Base-by-base conservation (phyloP, 2,113 vertebrate species). In the Prolemur simus region DNA sequence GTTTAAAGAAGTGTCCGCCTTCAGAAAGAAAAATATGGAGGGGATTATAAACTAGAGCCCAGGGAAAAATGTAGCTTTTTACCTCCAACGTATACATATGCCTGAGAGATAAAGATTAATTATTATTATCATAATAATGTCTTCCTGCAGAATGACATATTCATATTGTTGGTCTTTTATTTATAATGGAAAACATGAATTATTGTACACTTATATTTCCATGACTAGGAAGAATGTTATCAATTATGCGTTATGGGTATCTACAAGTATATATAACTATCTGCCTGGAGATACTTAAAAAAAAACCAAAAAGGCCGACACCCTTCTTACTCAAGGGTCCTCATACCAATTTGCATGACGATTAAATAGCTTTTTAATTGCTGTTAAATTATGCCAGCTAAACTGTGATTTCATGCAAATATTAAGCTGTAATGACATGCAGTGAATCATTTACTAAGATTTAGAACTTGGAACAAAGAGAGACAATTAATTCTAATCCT, bases 391-490 rank as follows among this genome's bases (percentile, higher is more conserved):
- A 99, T 99, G 98, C 99, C 98, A 98, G 99, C 99, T 99, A 99
- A 99, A 99, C 99, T 99, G 99, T 99, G 99, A 99, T 99, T 99
- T 99, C 99, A 99, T 99, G 99, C 99, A 99, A 99, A 99, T 99
- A 99, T 99, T 99, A 99, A 99, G 98, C 99, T 98, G 95, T 99
- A 99, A 99, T 99, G 99, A 99, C 99, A 99, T 97, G 97, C 98
- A 98, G 98, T 99, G 99, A 99, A 99, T 99, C 99, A 99, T 99
- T 99, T 98, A 98, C 98, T 98, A 98, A 99, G 99, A 99, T 98
- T 99, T 98, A 99, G 98, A 99, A 99, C 97, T 98, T 98, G 98
- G 98, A 99, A 99, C 98, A 99, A 99, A 99, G 99, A 98, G 97
- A 98, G 97, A 99, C 99, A 99, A 99, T 99, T 99, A 99, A 99